Percentiles rank a stretch among this genome's conserved stretches.
phyloP scores from a whole-genome alignment of 2,888 invertebrate species.

The Hydraecia micacea region DNA sequence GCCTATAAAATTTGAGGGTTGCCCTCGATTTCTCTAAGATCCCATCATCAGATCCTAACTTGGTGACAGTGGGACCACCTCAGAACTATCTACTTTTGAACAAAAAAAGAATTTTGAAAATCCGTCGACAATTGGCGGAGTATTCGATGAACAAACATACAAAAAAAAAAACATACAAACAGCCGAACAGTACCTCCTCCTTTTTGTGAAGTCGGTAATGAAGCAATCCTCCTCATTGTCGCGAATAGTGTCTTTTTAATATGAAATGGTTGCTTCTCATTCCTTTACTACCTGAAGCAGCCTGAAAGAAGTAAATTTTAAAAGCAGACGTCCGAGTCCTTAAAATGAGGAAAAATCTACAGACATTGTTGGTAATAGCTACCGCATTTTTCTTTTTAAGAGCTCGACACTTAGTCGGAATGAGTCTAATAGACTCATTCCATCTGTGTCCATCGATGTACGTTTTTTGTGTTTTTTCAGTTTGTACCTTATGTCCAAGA shows the following conservation, averaged over 20 bases:
- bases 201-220: too few species aligned
- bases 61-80: too few species aligned
- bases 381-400: constrained; percentile 45
- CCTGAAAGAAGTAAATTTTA: constrained; percentile 1
- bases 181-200: too few species aligned
- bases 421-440: constrained; percentile 13
- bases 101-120: too few species aligned
- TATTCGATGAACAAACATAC: too few species aligned
- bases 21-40: too few species aligned
- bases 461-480: constrained; percentile 15
- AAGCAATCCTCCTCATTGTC: background rate
- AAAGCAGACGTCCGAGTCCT: background rate
- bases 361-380: constrained; percentile 33
- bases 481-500: background rate
- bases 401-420: constrained; percentile 29
- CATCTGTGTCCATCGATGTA: constrained; percentile 19
- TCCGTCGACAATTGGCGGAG: too few species aligned
- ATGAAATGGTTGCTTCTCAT: background rate
- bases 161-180: too few species aligned
- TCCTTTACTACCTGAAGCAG: background rate
- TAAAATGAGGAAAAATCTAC: constrained; percentile 40
- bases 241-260: background rate
- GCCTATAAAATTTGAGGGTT: too few species aligned
- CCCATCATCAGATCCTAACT: too few species aligned
- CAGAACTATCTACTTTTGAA: too few species aligned